phyloP scores from a whole-genome alignment of 2,113 vertebrate species.

The Actenoides hombroni region DNA sequence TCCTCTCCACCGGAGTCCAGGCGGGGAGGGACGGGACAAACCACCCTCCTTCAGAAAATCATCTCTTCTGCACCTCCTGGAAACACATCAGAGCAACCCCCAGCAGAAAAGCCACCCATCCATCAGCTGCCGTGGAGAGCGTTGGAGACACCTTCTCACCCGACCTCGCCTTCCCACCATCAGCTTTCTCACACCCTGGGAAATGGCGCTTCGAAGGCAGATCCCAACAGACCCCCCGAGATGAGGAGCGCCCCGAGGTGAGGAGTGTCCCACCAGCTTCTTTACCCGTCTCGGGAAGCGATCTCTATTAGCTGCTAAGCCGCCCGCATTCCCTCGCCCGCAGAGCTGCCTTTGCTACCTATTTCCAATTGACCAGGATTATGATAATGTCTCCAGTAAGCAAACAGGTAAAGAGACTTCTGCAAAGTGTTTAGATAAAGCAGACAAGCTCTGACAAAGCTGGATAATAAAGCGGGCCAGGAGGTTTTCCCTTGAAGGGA shows the following conservation, averaged over 20 bases:
- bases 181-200: fast-evolving
- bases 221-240: fast-evolving
- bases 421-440: slow-evolving; percentile 72
- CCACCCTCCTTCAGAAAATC: fast-evolving
- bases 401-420: slow-evolving; percentile 61
- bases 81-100: fast-evolving
- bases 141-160: neutral
- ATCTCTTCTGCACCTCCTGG: neutral
- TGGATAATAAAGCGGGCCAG: slow-evolving; percentile 63
- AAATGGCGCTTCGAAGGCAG: neutral
- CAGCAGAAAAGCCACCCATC: neutral
- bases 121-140: fast-evolving
- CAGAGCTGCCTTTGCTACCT: neutral
- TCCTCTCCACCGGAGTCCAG: fast-evolving
- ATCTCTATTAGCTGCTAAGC: neutral
- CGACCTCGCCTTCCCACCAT: fast-evolving
- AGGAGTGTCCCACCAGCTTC: neutral
- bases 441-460: slow-evolving; percentile 68
- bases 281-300: neutral
- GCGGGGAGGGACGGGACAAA: fast-evolving
- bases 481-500: slow-evolving; percentile 67
- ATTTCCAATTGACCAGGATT: slow-evolving; percentile 60
- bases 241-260: fast-evolving
- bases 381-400: slow-evolving; percentile 61
- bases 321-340: neutral